Evolutionary conservation across 2,797 vertebrate genomes (phyloP), one percentile per base, ranked within the genome.

Genomic region (Dallia pectoralis): DNA sequence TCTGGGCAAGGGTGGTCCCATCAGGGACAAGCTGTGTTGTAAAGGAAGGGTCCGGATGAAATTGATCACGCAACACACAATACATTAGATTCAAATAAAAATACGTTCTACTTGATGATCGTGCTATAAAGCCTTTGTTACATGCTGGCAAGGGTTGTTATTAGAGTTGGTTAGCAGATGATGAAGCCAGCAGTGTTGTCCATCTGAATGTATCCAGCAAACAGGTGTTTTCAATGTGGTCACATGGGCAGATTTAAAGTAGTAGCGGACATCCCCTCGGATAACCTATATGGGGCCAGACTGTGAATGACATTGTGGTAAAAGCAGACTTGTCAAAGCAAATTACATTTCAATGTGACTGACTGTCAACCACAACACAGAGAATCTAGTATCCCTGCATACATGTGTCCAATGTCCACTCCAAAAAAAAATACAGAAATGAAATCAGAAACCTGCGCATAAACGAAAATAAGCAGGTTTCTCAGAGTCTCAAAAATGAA

Each of bases 151-250:
- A 53, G 51, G 51, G n/a, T 19, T 19, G 15, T 62, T 25, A 15
- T 29, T 62, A 14, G 27, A 29, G 27, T 62, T 62, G 27, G 27
- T 62, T 29, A 15, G 59, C 27, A 53, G 59, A 1, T 16, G 72
- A 59, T 72, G 30, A 67, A 79, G 73, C 66, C 32, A 51, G 56
- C 67, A 36, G 40, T 47, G 63, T 75, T 72, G 70, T 75, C 73
- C 75, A 56, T 75, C 69, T 79, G 76, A 71, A 82, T 71, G 67
- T 73, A 70, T 74, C 76, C 48, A 77, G 68, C 69, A 48, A 48
- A 74, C 78, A 76, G 51, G n/a, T 53, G 51, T 22, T 22, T 22
- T 53, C 51, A 22, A n/a, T n/a, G 18, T 19, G 7, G 51, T 22
- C 15, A 16, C 16, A 51, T 19, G 48, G 18, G 16, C 48, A 19